phyloP scores from a whole-genome alignment of 2,888 invertebrate species.

The Chrysolina oricalcia region DNA sequence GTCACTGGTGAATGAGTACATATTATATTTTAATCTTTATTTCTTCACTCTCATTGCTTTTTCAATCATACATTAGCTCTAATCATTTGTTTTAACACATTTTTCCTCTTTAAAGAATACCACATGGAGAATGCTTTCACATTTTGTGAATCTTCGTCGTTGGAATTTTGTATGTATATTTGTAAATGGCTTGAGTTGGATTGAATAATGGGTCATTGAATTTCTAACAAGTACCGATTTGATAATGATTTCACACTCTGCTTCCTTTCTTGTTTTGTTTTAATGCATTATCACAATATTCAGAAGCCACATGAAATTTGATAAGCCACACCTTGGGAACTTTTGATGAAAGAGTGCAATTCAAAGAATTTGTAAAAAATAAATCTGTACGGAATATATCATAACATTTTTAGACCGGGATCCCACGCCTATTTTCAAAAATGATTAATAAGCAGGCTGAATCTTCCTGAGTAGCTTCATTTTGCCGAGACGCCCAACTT shows the following conservation, averaged over 20 bases:
- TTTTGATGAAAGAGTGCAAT: no score
- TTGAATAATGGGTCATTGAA: background rate
- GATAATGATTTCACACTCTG: background rate
- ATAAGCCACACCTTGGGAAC: no score
- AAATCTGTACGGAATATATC: no score
- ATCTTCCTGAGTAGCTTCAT: no score
- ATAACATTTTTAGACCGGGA: no score
- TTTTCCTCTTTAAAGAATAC: constrained; percentile 43
- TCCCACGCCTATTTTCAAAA: no score
- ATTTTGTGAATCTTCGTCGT: constrained; percentile 46
- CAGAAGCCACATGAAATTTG: no score
- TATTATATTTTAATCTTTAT: background rate
- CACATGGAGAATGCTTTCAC: constrained; percentile 45
- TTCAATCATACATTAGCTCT: background rate
- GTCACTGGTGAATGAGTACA: no score
- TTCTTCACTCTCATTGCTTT: background rate
- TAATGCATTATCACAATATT: background rate
- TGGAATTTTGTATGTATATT: constrained; percentile 51
- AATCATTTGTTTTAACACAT: constrained; percentile 5
- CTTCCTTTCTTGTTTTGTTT: background rate
- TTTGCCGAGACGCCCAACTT: no score
- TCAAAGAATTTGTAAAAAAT: no score
- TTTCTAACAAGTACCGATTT: background rate
- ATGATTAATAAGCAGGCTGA: no score
- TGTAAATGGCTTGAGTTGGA: constrained; percentile 25